Percentiles rank a stretch among this genome's conserved stretches.
phyloP scores from a whole-genome alignment of 2,797 vertebrate species.

The Halcyon leucocephala region DNA sequence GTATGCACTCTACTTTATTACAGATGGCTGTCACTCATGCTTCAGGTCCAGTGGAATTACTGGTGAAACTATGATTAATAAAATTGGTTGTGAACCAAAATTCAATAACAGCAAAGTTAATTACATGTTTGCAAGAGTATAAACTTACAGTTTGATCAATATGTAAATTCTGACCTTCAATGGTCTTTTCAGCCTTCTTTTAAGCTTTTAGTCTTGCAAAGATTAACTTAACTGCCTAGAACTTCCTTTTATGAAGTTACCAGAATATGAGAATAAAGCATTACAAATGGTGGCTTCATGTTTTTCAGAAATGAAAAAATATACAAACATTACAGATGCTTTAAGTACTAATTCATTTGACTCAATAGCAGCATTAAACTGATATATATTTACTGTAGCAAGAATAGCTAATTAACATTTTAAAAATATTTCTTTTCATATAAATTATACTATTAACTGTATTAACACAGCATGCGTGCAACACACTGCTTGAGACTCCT shows the following conservation, averaged over 20 bases:
- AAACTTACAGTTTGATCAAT: slow-evolving; percentile 85
- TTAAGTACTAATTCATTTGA: background rate
- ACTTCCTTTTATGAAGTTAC: slow-evolving; percentile 75
- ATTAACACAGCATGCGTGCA: background rate
- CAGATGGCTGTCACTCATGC: slow-evolving; percentile 60
- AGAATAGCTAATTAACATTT: background rate
- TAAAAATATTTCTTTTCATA: background rate
- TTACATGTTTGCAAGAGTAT: slow-evolving; percentile 82
- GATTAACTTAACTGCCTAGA: slow-evolving; percentile 79
- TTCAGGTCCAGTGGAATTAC: slow-evolving; percentile 71
- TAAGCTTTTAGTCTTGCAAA: slow-evolving; percentile 81
- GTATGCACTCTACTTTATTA: slow-evolving; percentile 52
- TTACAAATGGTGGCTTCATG: background rate
- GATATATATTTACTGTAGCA: background rate
- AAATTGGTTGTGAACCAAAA: slow-evolving; percentile 83
- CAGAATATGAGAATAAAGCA: slow-evolving; percentile 1
- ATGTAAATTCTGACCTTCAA: slow-evolving; percentile 87
- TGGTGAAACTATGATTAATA: slow-evolving; percentile 77
- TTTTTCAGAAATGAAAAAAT: background rate
- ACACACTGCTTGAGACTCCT: background rate
- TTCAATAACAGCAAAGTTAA: slow-evolving; percentile 85
- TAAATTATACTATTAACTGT: background rate
- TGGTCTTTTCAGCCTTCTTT: slow-evolving; percentile 81
- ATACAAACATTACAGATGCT: background rate
- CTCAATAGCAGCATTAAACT: background rate